Base-by-base conservation (phyloP, 1,140 invertebrate genomes). In the Venustaconcha ellipsiformis region DNA sequence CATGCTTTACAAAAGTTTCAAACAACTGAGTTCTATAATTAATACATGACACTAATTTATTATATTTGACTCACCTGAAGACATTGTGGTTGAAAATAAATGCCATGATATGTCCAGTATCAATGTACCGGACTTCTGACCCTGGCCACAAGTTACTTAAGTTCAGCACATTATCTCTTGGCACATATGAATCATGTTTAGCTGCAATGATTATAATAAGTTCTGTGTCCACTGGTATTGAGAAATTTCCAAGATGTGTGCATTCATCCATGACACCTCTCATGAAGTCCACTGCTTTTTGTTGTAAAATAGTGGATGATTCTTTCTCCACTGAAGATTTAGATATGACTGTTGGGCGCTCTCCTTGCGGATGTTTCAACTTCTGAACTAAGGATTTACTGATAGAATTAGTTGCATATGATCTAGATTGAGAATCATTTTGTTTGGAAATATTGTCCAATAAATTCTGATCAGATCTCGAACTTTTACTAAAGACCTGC, bases 241-340 rank as follows among this genome's bases (percentile, higher is more conserved):
- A 94, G 86, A 98, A 99, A 89, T 99, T 98, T 74, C 93, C 95
- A 3, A 99, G 90, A 90, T 99, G 97, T 2, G 98, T 99, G 88
- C 96, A 99, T 90, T 99, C 96, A 87, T 99, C 97, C 98, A 99
- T 99, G 76, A 99, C 94, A 0, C 97, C 97, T 48, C 95, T 92
- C 98, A 99, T 99, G 87, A 99, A 99, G 89, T 96, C 94, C 15
- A 96, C 66, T 3, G 83, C 82, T 62, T 87, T 82, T 26, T 78
- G 23, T 37, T 72, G 26, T 18, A 77, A n/a, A 58, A 72, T 70
- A 8, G 17, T 57, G 14, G 8, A 20, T n/a, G 64, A 13, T 60
- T 55, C 23, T 14, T 74, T 23, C 15, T 57, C 64, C 13, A 37
- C 17, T 1, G 57, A 23, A 8, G 57, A 68, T 14, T 59, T 68